Percentiles rank a stretch among this genome's conserved stretches.
Conservation (phyloP, 2,797 vertebrate species). For the Chaetodon trifasciatus region DNA sequence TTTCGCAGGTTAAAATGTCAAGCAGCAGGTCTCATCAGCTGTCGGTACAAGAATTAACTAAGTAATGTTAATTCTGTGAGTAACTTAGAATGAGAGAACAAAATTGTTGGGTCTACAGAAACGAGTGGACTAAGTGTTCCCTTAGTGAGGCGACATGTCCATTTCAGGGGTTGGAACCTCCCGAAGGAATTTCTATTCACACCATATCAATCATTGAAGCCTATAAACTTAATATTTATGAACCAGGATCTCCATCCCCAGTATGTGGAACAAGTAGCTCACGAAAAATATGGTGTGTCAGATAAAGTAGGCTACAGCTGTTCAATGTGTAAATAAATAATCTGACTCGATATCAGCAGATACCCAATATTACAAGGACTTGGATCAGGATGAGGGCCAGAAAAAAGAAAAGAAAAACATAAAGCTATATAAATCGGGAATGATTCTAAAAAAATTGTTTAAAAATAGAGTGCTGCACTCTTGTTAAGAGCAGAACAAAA, state of each 20-base stretch:
- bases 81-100: not conserved
- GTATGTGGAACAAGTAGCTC: not conserved
- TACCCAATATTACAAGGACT: not conserved
- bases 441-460: no score
- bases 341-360: not conserved
- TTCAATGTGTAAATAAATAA: not conserved
- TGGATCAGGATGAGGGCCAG: not conserved
- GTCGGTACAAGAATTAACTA: not conserved
- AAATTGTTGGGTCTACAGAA: no score
- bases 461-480: not conserved
- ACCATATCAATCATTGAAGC: not conserved
- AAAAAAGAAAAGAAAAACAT: no score
- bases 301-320: not conserved
- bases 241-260: not conserved
- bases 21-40: not conserved
- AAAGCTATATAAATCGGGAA: no score
- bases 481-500: conserved; percentile 23
- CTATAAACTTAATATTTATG: not conserved
- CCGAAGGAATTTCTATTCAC: not conserved
- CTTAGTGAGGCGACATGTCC: not conserved
- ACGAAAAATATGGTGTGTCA: not conserved
- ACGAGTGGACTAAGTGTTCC: not conserved
- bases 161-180: not conserved
- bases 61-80: not conserved
- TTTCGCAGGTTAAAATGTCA: not conserved